Evolutionary conservation across 2,113 vertebrate genomes (phyloP).

Genomic region (Protomyctophum bolini): DNA sequence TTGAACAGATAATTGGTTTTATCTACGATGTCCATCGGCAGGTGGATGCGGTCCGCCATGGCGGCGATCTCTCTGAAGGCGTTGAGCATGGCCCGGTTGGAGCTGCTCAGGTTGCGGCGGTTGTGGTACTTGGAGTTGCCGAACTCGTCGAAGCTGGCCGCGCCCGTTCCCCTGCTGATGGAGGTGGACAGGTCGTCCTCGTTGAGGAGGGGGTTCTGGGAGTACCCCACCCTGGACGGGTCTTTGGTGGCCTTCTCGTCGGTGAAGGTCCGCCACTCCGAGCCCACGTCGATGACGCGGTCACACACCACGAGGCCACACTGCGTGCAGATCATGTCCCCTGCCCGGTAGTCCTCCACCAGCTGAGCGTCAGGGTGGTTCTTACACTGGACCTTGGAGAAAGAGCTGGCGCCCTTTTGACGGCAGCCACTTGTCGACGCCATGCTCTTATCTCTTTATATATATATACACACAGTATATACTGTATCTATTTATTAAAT

Average conservation of each 20-base stretch:
- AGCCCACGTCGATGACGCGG: constrained; percentile 96
- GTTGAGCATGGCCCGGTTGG: constrained; percentile 97
- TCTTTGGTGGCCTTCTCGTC: constrained; percentile 99
- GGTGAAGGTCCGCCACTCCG: constrained; percentile 98
- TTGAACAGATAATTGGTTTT: constrained; percentile 99
- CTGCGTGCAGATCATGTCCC: constrained; percentile 98
- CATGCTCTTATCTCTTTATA: constrained; percentile 74
- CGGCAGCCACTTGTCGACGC: too few species aligned
- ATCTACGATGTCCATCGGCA: constrained; percentile 97
- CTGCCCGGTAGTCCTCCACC: constrained; percentile 98
- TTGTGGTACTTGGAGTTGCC: constrained; percentile 99
- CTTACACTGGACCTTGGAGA: constrained; percentile 81
- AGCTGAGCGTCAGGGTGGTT: constrained; percentile 95
- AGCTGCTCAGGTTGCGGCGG: constrained; percentile 97
- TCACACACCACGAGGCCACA: constrained; percentile 99
- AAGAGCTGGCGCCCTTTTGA: too few species aligned
- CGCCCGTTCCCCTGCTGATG: constrained; percentile 96
- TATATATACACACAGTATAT: too few species aligned
- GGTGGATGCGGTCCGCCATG: constrained; percentile 99
- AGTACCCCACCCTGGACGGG: constrained; percentile 96
- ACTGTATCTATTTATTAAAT: too few species aligned
- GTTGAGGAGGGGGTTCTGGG: constrained; percentile 95
- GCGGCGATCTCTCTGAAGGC: constrained; percentile 98
- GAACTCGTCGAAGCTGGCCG: constrained; percentile 98
- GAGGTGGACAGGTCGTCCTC: constrained; percentile 96